phyloP scores from a whole-genome alignment of 2,888 invertebrate species.

The Acheta domesticus region DNA sequence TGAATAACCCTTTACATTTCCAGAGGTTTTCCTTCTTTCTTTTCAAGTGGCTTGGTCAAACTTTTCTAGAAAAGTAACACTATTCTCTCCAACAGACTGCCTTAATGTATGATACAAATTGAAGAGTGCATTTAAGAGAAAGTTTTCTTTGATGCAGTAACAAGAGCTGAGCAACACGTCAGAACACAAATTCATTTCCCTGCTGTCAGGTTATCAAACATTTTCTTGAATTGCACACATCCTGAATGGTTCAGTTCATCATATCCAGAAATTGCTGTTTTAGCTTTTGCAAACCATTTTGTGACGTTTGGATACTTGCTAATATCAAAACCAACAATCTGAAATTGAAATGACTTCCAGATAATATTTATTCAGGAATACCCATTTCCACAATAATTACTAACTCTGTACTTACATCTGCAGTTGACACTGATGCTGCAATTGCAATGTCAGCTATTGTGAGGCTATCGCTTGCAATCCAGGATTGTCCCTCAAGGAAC shows the following conservation, averaged over 20 bases:
- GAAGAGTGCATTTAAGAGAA: no score
- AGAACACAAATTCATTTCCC: no score
- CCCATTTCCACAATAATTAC: no score
- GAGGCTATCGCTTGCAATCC: conserved; percentile 66
- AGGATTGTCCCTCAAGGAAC: conserved; percentile 68
- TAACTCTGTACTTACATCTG: conserved; percentile 53
- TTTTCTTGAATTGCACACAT: conserved; percentile 33
- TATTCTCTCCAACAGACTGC: no score
- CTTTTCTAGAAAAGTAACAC: no score
- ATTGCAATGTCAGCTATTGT: conserved; percentile 76
- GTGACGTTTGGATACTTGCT: conserved; percentile 64
- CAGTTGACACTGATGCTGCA: conserved; percentile 64
- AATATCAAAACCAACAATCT: conserved; percentile 59
- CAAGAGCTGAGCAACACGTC: no score
- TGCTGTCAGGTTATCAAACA: conserved; percentile 27
- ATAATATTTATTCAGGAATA: no score
- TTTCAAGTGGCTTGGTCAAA: no score
- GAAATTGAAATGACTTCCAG: conserved; percentile 28
- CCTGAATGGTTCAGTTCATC: conserved; percentile 45
- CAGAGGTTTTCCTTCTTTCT: no score
- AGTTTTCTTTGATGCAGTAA: no score
- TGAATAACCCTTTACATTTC: no score
- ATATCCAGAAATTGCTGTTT: conserved; percentile 58
- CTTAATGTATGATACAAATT: no score
- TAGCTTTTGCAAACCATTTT: conserved; percentile 60